phyloP scores from a whole-genome alignment of 2,113 vertebrate species.

The Ctenomys sociabilis region DNA sequence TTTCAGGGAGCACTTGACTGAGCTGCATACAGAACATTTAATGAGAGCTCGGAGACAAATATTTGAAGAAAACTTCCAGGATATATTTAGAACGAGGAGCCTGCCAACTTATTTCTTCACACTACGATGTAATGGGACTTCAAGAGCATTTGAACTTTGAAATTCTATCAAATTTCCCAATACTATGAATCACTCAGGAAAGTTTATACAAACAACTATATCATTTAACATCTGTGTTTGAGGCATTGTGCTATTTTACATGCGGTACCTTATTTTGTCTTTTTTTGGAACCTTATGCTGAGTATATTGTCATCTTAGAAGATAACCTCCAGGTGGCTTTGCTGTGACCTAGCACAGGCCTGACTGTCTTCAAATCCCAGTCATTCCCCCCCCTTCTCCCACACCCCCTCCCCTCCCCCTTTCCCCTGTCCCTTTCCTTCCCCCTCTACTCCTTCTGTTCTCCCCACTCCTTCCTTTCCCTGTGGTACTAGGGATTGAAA shows the following conservation, averaged over 20 bases:
- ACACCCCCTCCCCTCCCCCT: not conserved
- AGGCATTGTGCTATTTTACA: not conserved
- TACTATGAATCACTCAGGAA: not conserved
- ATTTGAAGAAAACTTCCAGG: slow-evolving; percentile 12
- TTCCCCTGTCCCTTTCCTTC: not conserved
- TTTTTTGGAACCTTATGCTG: not conserved
- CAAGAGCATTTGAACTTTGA: not conserved
- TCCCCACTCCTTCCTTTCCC: not conserved
- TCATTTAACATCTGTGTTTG: not conserved
- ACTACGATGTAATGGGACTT: not conserved
- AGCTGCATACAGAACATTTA: not conserved
- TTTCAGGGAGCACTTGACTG: not conserved
- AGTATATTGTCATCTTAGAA: not conserved
- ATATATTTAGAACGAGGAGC: not conserved
- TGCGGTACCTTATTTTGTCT: not conserved
- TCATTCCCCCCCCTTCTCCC: not conserved
- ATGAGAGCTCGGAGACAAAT: not conserved
- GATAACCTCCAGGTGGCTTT: not conserved
- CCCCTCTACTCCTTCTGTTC: not conserved
- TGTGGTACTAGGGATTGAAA: not conserved
- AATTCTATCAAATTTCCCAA: not conserved
- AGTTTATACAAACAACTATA: not conserved
- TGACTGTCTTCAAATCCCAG: not conserved
- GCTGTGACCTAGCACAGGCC: not conserved
- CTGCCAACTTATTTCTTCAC: not conserved